Base-by-base conservation (phyloP, 2,888 invertebrate genomes). In the Hybos culiciformis region DNA sequence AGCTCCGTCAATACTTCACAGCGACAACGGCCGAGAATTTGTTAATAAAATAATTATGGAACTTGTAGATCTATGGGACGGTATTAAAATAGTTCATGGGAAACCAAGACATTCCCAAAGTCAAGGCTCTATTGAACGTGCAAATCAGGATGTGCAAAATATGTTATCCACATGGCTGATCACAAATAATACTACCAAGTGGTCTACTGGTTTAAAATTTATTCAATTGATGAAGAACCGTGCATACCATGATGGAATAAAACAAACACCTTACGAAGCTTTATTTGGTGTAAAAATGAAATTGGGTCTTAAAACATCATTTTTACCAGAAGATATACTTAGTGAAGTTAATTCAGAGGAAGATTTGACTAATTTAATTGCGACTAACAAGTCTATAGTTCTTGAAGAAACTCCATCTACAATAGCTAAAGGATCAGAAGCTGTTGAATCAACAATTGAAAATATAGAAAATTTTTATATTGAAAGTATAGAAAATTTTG, bases 181-280 rank as follows among this genome's bases (percentile, higher is more conserved):
- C 4, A 14, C n/a, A 17, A 41, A 44, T 3, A 19, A 44, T 15
- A 55, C 54, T 6, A 54, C 39, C 24, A 58, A 60, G 41, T 67
- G 65, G 66, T 57, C 56, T 12, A 55, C 63, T 51, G 66, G 65
- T 12, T 47, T 65, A 41, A 41, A 50, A 29, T 66, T 63, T 50
- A 51, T 65, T 18, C 63, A 66, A 47, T 50, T 60, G 33, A 58
- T 56, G 57, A 66, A 66, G 53, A 67, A 67, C 46, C 50, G 53
- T 47, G 55, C 58, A n/a, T 45, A 50, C 46, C 61, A 66, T 50
- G 18, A 47, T 20, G 63, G 58, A 29, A 64, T 65, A 29, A 56
- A 56, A 21, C 48, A 51, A 42, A 54, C 50, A 39, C 60, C 60
- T 18, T 61, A 61, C 46, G 52, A 60, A 53, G 61, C 61, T 5